These are phyloP conservation scores for Gasterosteus nipponicus DNA, from an alignment of 2,113 vertebrate genomes.

Conservation along the genomic window DNA sequence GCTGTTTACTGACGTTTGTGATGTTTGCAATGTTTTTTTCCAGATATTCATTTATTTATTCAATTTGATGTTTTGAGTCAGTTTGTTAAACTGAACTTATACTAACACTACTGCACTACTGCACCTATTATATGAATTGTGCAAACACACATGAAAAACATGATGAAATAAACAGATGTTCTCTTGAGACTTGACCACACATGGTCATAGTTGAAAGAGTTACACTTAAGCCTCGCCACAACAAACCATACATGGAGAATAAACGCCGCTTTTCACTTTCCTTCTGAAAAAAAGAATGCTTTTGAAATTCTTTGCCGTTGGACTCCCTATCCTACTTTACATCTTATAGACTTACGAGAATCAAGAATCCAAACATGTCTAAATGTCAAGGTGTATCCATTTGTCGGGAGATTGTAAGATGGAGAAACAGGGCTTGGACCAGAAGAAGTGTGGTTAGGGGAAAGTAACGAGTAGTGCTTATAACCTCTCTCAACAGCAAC, in stretches of 20 bases:
- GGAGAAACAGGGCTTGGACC: background rate
- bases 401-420: background rate
- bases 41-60: too few species aligned
- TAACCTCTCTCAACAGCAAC: slow-evolving; percentile 12
- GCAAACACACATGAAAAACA: slow-evolving; percentile 14
- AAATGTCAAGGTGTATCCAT: slow-evolving; percentile 16
- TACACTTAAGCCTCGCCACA: background rate
- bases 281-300: background rate
- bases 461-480: background rate
- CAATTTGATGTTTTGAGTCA: too few species aligned
- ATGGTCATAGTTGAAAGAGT: background rate
- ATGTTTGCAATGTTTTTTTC: too few species aligned
- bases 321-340: background rate
- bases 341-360: background rate
- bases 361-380: slow-evolving; percentile 14
- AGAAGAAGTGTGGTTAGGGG: background rate
- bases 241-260: background rate
- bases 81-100: slow-evolving; percentile 2
- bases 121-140: background rate
- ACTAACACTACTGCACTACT: background rate
- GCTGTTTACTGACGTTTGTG: too few species aligned
- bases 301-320: background rate
- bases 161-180: background rate
- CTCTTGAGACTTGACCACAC: slow-evolving; percentile 6
- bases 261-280: background rate